A percentile compares a stretch with the other conserved stretches of the same genome.
Conservation (phyloP, 2,113 vertebrate species). For the Sprattus sprattus region DNA sequence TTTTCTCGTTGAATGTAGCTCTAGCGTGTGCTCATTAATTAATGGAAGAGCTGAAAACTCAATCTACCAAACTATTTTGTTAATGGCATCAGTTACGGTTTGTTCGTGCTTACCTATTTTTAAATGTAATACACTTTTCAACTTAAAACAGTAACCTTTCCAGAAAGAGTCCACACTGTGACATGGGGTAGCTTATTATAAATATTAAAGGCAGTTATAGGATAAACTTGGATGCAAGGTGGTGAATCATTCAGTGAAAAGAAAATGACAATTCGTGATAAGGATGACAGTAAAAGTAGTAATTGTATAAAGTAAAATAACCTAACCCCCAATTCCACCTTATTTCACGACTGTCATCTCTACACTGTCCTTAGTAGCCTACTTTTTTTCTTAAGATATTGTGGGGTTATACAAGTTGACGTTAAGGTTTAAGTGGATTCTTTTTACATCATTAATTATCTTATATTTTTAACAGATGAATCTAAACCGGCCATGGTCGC, state of each 20-base stretch:
- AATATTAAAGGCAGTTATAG: not conserved
- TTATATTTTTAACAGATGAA: constrained; percentile 79
- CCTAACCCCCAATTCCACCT: no score
- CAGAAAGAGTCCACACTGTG: not conserved
- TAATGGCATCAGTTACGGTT: not conserved
- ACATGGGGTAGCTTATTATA: not conserved
- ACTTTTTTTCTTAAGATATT: no score
- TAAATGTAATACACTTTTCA: not conserved
- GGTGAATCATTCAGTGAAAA: not conserved
- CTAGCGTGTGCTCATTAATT: not conserved
- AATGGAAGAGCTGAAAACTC: not conserved
- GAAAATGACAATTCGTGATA: no score
- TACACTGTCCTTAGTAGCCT: no score
- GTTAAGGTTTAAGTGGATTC: not conserved
- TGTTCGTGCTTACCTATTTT: not conserved
- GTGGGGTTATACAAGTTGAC: no score
- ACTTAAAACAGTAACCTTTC: not conserved
- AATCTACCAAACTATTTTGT: not conserved
- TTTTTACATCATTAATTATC: constrained; percentile 64
- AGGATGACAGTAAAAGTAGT: no score
- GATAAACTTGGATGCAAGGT: not conserved
- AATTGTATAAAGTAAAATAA: no score
- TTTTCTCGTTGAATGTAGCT: not conserved
- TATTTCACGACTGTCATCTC: no score
- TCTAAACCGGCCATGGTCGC: constrained; percentile 79